Percentiles rank a stretch among this genome's conserved stretches.
Conservation (phyloP, 2,113 vertebrate species). For the Ia io region DNA sequence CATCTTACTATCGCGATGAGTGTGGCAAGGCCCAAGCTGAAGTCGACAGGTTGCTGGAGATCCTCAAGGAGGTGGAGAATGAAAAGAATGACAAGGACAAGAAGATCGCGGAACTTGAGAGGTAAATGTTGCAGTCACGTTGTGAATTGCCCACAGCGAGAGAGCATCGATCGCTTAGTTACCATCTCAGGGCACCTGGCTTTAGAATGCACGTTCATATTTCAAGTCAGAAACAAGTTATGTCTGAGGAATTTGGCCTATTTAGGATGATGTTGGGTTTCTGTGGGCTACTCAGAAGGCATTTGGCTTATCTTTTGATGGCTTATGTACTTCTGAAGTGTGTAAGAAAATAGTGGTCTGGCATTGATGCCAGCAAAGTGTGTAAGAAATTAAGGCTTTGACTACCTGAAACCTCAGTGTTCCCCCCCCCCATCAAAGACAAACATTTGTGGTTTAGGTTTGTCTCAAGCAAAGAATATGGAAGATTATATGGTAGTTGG, state of each 20-base stretch:
- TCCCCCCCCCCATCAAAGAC: background rate
- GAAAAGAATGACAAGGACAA: slow-evolving; percentile 95
- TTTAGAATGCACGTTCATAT: background rate
- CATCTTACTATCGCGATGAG: slow-evolving; percentile 92
- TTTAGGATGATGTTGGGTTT: background rate
- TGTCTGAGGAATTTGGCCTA: background rate
- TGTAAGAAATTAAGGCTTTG: background rate
- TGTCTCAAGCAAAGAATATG: slow-evolving; percentile 3
- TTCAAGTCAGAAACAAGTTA: background rate
- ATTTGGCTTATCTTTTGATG: background rate
- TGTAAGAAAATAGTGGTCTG: background rate
- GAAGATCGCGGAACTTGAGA: slow-evolving; percentile 94
- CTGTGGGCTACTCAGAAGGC: background rate
- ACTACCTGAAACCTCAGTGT: background rate
- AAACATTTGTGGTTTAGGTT: slow-evolving; percentile 30
- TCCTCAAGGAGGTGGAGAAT: slow-evolving; percentile 92
- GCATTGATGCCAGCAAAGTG: background rate
- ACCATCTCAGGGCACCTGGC: background rate
- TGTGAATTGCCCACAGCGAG: background rate
- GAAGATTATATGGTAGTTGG: background rate
- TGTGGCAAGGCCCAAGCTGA: slow-evolving; percentile 93
- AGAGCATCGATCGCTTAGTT: background rate
- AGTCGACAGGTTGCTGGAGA: slow-evolving; percentile 92
- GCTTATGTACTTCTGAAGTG: background rate
- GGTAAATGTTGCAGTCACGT: slow-evolving; percentile 82